Conservation (phyloP, 2,113 vertebrate species). For the Poicephalus gulielmi region DNA sequence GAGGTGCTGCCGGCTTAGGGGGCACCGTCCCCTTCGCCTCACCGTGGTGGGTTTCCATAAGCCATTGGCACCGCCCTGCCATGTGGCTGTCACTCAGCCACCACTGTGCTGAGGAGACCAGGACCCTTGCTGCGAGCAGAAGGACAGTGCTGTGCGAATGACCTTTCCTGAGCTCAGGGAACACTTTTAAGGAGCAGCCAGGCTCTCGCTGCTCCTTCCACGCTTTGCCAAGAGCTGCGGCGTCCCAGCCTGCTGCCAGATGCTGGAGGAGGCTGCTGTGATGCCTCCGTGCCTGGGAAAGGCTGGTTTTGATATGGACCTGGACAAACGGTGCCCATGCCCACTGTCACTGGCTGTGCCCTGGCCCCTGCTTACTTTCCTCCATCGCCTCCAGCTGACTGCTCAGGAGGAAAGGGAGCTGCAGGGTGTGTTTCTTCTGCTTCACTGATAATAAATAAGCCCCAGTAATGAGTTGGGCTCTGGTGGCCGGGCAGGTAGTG, state of each 20-base stretch:
- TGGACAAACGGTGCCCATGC: neutral
- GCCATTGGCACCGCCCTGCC: neutral
- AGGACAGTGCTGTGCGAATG: neutral
- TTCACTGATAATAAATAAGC: conserved; percentile 37
- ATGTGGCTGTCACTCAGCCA: neutral
- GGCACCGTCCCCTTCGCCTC: fast-evolving
- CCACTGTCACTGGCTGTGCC: neutral
- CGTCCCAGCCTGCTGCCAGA: neutral
- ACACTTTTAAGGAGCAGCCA: neutral
- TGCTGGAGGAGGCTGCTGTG: neutral
- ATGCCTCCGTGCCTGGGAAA: neutral
- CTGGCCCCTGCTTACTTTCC: neutral
- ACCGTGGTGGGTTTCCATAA: fast-evolving
- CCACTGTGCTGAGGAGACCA: neutral
- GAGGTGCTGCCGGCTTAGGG: fast-evolving
- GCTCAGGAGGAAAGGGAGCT: neutral
- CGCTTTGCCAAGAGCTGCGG: neutral
- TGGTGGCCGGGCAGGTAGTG: conserved; percentile 1
- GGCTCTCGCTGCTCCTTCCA: neutral
- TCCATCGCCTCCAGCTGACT: neutral
- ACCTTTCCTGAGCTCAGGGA: neutral
- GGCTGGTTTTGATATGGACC: neutral
- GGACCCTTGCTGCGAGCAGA: neutral
- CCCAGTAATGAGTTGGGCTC: conserved; percentile 35
- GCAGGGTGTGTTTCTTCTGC: neutral